phyloP scores from a whole-genome alignment of 2,113 vertebrate genomes.

The Halichoeres trimaculatus region DNA sequence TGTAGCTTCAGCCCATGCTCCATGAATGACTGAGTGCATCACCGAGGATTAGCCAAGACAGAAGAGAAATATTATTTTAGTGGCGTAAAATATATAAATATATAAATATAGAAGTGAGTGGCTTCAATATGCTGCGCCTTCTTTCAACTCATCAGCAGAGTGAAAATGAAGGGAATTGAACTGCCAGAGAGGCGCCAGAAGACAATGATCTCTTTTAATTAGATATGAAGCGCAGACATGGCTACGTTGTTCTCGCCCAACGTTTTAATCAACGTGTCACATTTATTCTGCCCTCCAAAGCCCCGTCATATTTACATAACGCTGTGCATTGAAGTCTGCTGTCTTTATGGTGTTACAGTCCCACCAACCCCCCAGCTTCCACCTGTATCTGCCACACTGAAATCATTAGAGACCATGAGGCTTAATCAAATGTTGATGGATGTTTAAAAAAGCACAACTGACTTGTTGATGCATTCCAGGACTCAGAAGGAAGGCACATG shows the following conservation, averaged over 20 bases:
- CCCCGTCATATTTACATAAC: slow-evolving; percentile 71
- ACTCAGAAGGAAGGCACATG: too few relatives aligned
- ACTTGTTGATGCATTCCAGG: too few relatives aligned
- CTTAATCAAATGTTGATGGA: slow-evolving; percentile 25
- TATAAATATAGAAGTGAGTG: too few relatives aligned
- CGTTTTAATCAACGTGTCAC: slow-evolving; percentile 80
- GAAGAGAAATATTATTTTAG: slow-evolving; percentile 33
- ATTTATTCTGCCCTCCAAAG: slow-evolving; percentile 61
- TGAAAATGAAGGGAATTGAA: slow-evolving; percentile 70
- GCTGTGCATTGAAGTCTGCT: slow-evolving; percentile 34
- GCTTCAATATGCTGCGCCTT: slow-evolving; percentile 57
- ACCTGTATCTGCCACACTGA: slow-evolving; percentile 6
- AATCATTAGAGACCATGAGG: not conserved
- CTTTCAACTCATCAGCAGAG: slow-evolving; percentile 44
- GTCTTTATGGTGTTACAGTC: slow-evolving; percentile 13
- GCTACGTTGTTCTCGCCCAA: slow-evolving; percentile 60
- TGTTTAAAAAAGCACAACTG: not conserved
- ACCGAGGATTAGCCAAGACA: slow-evolving; percentile 45
- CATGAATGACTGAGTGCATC: slow-evolving; percentile 39
- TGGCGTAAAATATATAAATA: slow-evolving; percentile 36
- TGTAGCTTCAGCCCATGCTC: slow-evolving; percentile 7
- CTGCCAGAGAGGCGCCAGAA: slow-evolving; percentile 64
- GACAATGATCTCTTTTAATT: slow-evolving; percentile 82
- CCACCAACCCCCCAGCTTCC: not conserved
- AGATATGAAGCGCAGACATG: slow-evolving; percentile 67